Percentiles rank a stretch among this genome's conserved stretches.
phyloP scores from a whole-genome alignment of 2,113 vertebrate species.

The Cebidichthys violaceus region DNA sequence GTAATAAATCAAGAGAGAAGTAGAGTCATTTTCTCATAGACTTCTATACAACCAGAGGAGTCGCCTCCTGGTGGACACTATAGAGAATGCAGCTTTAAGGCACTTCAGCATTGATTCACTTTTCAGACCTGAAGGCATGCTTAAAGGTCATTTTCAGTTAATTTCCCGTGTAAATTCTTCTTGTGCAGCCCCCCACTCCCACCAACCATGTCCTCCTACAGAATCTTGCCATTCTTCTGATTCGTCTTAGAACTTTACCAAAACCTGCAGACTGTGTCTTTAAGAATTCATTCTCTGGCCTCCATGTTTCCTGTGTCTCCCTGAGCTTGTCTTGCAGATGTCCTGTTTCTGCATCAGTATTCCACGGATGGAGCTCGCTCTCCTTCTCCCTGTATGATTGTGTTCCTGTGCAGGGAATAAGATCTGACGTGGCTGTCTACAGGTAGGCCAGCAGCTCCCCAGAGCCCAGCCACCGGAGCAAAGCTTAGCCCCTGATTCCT shows the following conservation, averaged over 20 bases:
- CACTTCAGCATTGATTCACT: no score
- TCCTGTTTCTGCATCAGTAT: conserved; percentile 71
- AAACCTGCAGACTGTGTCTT: conserved; percentile 43
- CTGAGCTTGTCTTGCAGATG: conserved; percentile 42
- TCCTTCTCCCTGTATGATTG: conserved; percentile 61
- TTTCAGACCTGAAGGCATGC: no score
- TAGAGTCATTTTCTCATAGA: no score
- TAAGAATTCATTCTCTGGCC: conserved; percentile 61
- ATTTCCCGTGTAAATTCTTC: conserved; percentile 26
- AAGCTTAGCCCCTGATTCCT: conserved; percentile 45
- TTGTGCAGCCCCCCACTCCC: not conserved
- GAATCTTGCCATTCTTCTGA: not conserved
- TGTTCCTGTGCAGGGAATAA: conserved; percentile 69
- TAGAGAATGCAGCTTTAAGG: no score
- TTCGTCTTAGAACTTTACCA: conserved; percentile 20
- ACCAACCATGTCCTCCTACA: not conserved
- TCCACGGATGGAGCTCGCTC: conserved; percentile 39
- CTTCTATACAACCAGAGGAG: no score
- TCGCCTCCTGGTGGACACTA: no score
- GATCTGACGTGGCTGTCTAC: conserved; percentile 73
- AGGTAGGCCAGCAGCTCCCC: conserved; percentile 56
- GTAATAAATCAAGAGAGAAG: no score
- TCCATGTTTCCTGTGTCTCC: conserved; percentile 44
- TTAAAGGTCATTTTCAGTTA: conserved; percentile 7
- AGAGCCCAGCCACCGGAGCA: conserved; percentile 39